Base-by-base conservation (phyloP, 2,888 invertebrate species). In the Cheilosia variabilis region DNA sequence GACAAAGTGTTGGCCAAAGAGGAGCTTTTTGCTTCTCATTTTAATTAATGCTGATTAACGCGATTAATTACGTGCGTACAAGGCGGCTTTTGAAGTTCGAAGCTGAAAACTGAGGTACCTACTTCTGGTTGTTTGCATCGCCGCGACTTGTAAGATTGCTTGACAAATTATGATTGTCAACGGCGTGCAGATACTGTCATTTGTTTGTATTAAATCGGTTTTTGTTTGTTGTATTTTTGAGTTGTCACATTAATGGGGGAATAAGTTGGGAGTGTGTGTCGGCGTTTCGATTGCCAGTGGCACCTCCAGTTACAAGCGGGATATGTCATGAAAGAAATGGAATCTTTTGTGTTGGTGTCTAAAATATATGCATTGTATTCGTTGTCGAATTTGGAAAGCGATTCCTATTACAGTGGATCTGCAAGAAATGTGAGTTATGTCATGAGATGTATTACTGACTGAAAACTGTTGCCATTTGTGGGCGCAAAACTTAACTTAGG, bases 1-100 rank as follows among this genome's bases (percentile, higher is more conserved):
- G 55, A 17, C 19, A 43, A 45, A 77, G 60, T 53, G 58, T 45
- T 50, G 37, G 63, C 34, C 71, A 50, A 60, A 80, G 65, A 52
- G 50, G 72, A 71, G 72, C 57, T 80, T 76, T 37, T 79, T 71
- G 65, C 71, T 69, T 75, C 41, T 75, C 45, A 13, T 63, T 75
- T 80, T 80, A 84, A 80, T 84, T 84, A 84, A 80, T 53, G 68
- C 71, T 80, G 80, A 84, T 84, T 84, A 84, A 84, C 75, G 80
- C 80, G 69, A 84, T 84, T 80, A 84, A 84, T 75, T 80, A 71
- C 65, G 72, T 68, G 75, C 34, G 65, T 52, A 45, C 37, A 68
- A 60, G 63, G 63, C 69, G 79, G 80, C 60, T 55, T 60, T 69
- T 71, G 41, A 47, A 50, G 58, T 47, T 75, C 55, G 37, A 68